These are phyloP conservation scores for Heliangelus exortis DNA, from an alignment of 2,797 vertebrate genomes.

Conservation along the genomic window DNA sequence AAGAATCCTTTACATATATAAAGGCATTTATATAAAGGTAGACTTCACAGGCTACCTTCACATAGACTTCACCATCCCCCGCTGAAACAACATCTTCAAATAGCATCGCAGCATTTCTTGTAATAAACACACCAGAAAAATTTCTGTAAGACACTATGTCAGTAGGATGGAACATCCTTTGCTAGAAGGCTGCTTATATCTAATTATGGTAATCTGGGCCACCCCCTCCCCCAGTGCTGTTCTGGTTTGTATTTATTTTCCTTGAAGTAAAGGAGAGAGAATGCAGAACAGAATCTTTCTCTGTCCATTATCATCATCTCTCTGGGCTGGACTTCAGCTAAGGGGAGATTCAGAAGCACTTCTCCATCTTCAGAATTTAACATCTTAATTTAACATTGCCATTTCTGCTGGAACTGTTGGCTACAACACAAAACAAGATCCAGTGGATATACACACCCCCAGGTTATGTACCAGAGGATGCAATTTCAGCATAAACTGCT, in stretches of 20 bases:
- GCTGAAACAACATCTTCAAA: neutral
- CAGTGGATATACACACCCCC: neutral
- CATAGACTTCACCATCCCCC: neutral
- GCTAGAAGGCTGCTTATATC: constrained; percentile 20
- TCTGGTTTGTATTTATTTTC: constrained; percentile 2
- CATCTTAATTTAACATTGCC: neutral
- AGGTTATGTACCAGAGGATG: neutral
- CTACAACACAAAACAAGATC: neutral
- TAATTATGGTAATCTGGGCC: neutral
- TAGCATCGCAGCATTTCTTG: neutral
- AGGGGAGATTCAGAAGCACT: neutral
- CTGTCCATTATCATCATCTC: neutral
- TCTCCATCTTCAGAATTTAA: neutral
- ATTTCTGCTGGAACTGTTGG: neutral
- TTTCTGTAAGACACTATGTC: neutral
- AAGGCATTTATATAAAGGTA: neutral
- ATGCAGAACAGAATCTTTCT: neutral
- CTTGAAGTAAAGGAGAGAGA: neutral
- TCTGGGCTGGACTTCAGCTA: neutral
- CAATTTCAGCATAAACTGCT: neutral
- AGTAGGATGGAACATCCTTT: neutral
- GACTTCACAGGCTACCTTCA: neutral
- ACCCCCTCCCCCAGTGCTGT: neutral
- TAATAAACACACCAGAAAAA: neutral
- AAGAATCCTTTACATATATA: neutral